These are phyloP conservation scores for Fragum fragum DNA, from an alignment of 2,888 invertebrate genomes.

Conservation along the genomic window DNA sequence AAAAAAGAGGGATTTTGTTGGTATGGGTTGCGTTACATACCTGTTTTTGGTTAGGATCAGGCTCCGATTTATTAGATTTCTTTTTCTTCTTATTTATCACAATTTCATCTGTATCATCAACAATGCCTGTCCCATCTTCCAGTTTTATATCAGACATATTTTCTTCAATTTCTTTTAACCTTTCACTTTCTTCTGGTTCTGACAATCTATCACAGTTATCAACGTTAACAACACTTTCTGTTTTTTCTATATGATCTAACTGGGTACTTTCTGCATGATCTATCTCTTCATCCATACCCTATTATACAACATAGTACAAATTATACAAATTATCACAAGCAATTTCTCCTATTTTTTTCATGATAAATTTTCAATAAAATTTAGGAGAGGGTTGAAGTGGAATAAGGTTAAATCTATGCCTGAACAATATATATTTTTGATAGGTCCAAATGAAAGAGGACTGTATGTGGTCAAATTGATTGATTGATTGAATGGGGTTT, in stretches of 20 bases:
- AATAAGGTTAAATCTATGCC: too few species aligned
- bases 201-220: conserved; percentile 38
- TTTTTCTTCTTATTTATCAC: conserved; percentile 40
- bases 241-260: not conserved
- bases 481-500: too few species aligned
- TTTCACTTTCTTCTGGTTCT: conserved; percentile 7
- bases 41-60: conserved; percentile 57
- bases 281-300: not conserved
- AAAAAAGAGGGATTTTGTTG: too few species aligned
- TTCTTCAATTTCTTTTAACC: conserved; percentile 8
- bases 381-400: too few species aligned
- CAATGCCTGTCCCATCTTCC: not conserved
- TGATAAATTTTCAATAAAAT: too few species aligned
- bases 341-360: too few species aligned
- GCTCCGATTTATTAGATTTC: conserved; percentile 49
- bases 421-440: too few species aligned
- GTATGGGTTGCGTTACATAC: conserved; percentile 29
- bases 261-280: not conserved
- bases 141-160: conserved; percentile 6
- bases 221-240: not conserved
- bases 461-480: too few species aligned
- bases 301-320: too few species aligned
- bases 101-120: conserved; percentile 3
- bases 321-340: too few species aligned
- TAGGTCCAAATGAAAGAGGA: too few species aligned